A percentile compares a stretch with the other conserved stretches of the same genome.
phyloP scores from a whole-genome alignment of 2,888 invertebrate genomes.

The Marasmarcha lunaedactyla region DNA sequence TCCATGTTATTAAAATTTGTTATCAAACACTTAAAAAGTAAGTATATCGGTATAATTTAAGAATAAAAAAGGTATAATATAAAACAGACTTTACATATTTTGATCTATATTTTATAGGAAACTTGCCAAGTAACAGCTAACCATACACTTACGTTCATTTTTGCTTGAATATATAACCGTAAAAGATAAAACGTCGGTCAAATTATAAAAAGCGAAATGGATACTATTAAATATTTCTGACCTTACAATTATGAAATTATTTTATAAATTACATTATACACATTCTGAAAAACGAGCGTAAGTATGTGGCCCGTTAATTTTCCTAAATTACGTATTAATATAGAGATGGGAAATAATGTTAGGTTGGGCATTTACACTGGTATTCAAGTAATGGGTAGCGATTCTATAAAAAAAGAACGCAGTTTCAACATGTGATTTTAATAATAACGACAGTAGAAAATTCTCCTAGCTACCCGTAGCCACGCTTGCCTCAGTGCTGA shows the following conservation, averaged over 20 bases:
- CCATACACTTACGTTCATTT: no score
- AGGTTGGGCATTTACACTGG: neutral
- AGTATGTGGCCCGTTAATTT: no score
- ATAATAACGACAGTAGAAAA: neutral
- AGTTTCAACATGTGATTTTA: no score
- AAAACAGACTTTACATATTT: constrained; percentile 28
- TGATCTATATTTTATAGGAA: constrained; percentile 23
- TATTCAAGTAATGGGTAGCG: neutral
- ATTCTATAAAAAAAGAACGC: neutral
- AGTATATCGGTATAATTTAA: constrained; percentile 17
- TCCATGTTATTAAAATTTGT: constrained; percentile 15
- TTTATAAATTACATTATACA: no score
- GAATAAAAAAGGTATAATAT: constrained; percentile 26
- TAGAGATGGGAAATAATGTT: neutral
- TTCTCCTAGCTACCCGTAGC: neutral
- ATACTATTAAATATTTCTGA: no score
- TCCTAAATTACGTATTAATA: no score
- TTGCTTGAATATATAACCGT: no score
- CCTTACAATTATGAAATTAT: no score
- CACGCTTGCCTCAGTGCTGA: neutral
- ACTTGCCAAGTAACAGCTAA: no score
- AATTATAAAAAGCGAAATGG: no score
- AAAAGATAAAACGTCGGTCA: no score
- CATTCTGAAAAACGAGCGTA: neutral
- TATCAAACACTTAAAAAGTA: constrained; percentile 27